Evolutionary conservation across 1,140 invertebrate species (phyloP), one percentile per base, ranked within the genome.

Genomic region (Goniozus legneri): DNA sequence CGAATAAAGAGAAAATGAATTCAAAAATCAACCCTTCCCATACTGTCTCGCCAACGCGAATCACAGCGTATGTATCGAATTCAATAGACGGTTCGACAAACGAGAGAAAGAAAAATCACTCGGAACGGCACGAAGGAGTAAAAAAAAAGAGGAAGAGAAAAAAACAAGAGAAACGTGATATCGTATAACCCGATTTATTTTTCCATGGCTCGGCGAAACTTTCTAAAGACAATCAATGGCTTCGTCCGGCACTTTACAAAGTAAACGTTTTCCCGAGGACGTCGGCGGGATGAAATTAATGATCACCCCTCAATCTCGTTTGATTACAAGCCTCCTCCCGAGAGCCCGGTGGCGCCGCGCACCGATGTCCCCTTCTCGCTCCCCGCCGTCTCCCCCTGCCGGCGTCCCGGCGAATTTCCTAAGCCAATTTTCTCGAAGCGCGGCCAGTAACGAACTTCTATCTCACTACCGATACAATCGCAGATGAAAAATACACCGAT

Each of bases 211-310:
- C n/a, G 12, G 14, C 27, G 39, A 34, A 59, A 57, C 36, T 57
- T 54, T 36, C 30, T 18, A 44, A 50, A 56, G 46, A 57, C 34
- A 60, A 59, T 52, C 48, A 47, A 50, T 49, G 41, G 36, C 30
- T 47, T 56, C 24, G 27, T 52, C 47, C 46, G 34, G 34, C 44
- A 45, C 27, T 47, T 44, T 44, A 31, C 43, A 44, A 57, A 56
- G 36, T 57, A 57, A 58, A 57, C 43, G 8, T 21, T 39, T 30
- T 15, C 20, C 46, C 34, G 38, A 30, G 32, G 32, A 30, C 34
- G 44, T 13, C 33, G 44, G n/a, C n/a, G n/a, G n/a, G 30, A 54
- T 54, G 33, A 50, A 53, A 52, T 45, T 42, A 49, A 54, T 44
- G 45, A 54, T 50, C 39, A 44, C 44, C 32, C 47, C 46, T 54